A percentile compares a stretch with the other conserved stretches of the same genome.
Evolutionary conservation across 2,888 invertebrate species (phyloP).

Genomic region (Nyleta sp.): DNA sequence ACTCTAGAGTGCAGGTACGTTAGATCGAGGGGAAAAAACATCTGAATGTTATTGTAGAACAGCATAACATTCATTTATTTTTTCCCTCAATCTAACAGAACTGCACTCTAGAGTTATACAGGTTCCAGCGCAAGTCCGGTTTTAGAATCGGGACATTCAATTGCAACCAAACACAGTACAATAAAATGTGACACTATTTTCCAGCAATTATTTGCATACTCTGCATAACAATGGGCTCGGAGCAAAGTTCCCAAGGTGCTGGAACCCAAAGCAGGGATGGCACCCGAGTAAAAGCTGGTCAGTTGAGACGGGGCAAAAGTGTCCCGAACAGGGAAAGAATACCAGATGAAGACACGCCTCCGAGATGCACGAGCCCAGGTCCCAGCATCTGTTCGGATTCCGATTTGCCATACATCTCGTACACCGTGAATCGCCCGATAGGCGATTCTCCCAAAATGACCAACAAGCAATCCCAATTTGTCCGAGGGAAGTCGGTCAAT

Average conservation of each 20-base stretch:
- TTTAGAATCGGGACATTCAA: too few species aligned
- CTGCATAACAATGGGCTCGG: conserved; percentile 82
- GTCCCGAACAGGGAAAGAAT: conserved; percentile 78
- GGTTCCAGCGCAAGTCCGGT: too few species aligned
- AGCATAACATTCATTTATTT: too few species aligned
- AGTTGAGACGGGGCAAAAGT: conserved; percentile 79
- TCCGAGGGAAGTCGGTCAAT: conserved; percentile 76
- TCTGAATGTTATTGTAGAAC: too few species aligned
- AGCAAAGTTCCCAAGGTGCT: conserved; percentile 78
- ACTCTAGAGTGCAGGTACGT: too few species aligned
- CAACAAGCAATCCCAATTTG: conserved; percentile 83
- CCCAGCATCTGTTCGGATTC: conserved; percentile 95
- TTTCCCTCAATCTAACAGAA: too few species aligned
- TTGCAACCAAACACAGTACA: too few species aligned
- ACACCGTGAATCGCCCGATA: conserved; percentile 94
- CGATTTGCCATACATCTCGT: conserved; percentile 95
- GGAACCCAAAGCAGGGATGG: conserved; percentile 68
- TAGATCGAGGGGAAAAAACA: too few species aligned
- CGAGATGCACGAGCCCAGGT: conserved; percentile 91
- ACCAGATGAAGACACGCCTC: conserved; percentile 83
- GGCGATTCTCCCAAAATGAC: conserved; percentile 94
- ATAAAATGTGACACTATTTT: too few species aligned
- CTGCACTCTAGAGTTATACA: too few species aligned
- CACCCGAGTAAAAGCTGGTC: conserved; percentile 70
- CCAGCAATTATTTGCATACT: too few species aligned